A percentile compares a stretch with the other conserved stretches of the same genome.
Conservation (phyloP, 2,888 invertebrate genomes). For the Sarcophaga caerulescens region DNA sequence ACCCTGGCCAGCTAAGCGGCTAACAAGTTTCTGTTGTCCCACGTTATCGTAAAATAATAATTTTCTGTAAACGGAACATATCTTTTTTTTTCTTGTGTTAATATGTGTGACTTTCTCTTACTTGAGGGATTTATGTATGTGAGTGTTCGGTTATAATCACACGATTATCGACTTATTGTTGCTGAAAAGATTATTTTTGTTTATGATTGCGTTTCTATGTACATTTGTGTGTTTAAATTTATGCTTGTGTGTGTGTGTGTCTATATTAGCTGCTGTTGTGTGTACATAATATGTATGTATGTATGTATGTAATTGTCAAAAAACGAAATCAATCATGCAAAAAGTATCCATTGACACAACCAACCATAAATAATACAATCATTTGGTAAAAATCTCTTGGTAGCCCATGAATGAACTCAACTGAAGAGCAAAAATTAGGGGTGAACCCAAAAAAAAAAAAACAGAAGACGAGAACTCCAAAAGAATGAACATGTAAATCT, state of each 20-base stretch:
- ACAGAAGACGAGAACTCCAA: neutral
- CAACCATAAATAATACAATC: conserved; percentile 62
- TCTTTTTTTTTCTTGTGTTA: neutral
- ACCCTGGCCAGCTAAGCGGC: too few relatives aligned
- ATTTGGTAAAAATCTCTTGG: conserved; percentile 53
- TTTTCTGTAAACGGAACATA: too few relatives aligned
- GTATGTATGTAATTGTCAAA: conserved; percentile 59
- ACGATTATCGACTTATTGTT: neutral
- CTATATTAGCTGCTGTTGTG: neutral
- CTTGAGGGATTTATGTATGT: neutral
- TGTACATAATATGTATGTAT: conserved; percentile 52
- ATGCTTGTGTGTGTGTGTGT: conserved; percentile 18
- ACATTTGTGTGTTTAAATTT: neutral
- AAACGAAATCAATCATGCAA: conserved; percentile 58
- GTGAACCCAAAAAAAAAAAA: neutral
- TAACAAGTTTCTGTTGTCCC: too few relatives aligned
- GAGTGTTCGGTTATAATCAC: neutral
- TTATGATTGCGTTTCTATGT: neutral
- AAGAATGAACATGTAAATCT: conserved; percentile 38
- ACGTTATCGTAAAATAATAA: too few relatives aligned
- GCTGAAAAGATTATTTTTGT: neutral
- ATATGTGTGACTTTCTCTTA: neutral
- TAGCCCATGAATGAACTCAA: conserved; percentile 54
- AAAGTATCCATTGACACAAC: conserved; percentile 61
- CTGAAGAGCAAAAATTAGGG: conserved; percentile 24